Percentiles rank a stretch among this genome's conserved stretches.
Conservation (phyloP, 2,113 vertebrate species). For the Brachypodius melanocephalos region DNA sequence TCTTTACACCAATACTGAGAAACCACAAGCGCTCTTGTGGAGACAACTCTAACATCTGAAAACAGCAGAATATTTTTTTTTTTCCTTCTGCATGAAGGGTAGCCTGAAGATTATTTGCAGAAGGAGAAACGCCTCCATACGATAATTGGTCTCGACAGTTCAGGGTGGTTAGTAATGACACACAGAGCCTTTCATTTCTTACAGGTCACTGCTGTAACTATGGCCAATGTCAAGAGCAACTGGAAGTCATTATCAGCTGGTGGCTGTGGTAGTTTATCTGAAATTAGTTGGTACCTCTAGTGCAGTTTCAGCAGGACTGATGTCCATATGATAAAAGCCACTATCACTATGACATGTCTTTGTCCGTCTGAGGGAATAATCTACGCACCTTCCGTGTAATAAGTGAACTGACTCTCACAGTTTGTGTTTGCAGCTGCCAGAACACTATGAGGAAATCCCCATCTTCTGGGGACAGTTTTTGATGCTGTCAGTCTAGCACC, state of each 20-base stretch:
- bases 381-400: not conserved
- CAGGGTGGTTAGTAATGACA: slow-evolving; percentile 6
- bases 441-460: not conserved
- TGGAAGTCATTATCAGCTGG: slow-evolving; percentile 31
- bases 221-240: slow-evolving; percentile 6
- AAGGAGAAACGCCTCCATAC: slow-evolving; percentile 8
- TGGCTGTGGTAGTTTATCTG: not conserved
- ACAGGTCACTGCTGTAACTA: slow-evolving; percentile 22
- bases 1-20: not conserved
- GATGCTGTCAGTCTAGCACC: not conserved
- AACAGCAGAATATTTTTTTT: not conserved
- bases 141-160: not conserved
- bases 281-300: slow-evolving; percentile 1
- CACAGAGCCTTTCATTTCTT: slow-evolving; percentile 12
- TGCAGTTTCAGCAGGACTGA: not conserved
- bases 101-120: not conserved
- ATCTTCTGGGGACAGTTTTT: not conserved
- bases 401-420: not conserved
- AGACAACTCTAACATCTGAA: not conserved
- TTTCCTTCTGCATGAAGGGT: not conserved
- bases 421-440: not conserved
- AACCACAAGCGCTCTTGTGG: not conserved
- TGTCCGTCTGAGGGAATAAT: not conserved
- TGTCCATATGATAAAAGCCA: not conserved
- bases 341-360: not conserved